phyloP scores from a whole-genome alignment of 1,140 invertebrate genomes.

The Sycophaga agraensis region DNA sequence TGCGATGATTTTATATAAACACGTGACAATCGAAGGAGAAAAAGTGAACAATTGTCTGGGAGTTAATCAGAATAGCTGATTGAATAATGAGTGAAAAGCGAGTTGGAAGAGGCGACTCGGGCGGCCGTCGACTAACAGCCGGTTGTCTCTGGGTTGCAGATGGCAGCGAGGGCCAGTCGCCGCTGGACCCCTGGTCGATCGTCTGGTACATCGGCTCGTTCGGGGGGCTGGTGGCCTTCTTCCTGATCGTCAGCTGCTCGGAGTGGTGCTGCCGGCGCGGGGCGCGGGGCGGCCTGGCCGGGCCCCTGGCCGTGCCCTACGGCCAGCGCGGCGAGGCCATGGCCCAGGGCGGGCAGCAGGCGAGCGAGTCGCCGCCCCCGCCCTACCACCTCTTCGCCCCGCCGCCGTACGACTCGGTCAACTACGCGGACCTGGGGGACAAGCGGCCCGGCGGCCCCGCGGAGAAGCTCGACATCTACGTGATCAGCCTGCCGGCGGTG shows the following conservation, averaged over 20 bases:
- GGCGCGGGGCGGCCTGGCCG: too few species aligned
- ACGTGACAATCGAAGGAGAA: too few species aligned
- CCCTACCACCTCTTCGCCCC: conserved; percentile 65
- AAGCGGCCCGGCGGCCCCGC: conserved; percentile 43
- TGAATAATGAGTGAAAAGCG: too few species aligned
- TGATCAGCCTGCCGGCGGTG: conserved; percentile 54
- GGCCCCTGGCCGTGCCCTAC: conserved; percentile 40
- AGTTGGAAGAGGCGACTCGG: too few species aligned
- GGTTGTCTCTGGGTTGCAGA: too few species aligned
- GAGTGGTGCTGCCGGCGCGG: conserved; percentile 61
- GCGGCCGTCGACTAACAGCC: too few species aligned
- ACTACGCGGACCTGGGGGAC: conserved; percentile 47
- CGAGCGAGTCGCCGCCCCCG: conserved; percentile 57
- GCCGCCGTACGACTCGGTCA: conserved; percentile 61
- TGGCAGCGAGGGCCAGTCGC: conserved; percentile 39
- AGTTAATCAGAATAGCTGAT: too few species aligned
- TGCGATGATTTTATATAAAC: too few species aligned
- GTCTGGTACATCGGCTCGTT: conserved; percentile 66
- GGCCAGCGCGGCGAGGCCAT: conserved; percentile 41
- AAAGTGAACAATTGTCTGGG: too few species aligned
- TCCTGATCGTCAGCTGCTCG: conserved; percentile 63
- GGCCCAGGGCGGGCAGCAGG: background rate
- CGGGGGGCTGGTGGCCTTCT: conserved; percentile 62
- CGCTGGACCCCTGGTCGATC: conserved; percentile 61
- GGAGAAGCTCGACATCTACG: conserved; percentile 59